Evolutionary conservation across 2,888 invertebrate species (phyloP).

Genomic region (Diplazon laetatorius): DNA sequence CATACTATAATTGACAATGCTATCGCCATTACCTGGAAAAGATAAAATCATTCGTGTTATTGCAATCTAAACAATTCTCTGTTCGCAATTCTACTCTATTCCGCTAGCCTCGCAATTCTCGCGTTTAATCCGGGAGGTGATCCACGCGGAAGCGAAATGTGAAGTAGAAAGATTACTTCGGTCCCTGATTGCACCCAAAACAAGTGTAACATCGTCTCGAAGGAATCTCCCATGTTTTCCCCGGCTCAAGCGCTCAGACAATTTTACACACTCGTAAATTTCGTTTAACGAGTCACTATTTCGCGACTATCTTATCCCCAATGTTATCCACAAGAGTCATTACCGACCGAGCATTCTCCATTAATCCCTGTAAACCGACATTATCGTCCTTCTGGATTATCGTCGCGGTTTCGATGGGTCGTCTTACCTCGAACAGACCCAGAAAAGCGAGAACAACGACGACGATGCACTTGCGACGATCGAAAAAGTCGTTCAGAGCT

Average conservation of each 20-base stretch:
- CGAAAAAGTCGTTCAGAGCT: conserved; percentile 37
- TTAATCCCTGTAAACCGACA: not conserved
- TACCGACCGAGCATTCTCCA: not conserved
- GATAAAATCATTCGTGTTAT: not conserved
- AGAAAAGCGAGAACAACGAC: conserved; percentile 35
- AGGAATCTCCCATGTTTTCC: not conserved
- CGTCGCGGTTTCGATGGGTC: not conserved
- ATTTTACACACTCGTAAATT: not conserved
- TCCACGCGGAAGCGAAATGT: no score
- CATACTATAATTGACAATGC: conserved; percentile 30
- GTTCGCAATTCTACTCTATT: no score
- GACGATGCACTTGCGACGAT: conserved; percentile 34
- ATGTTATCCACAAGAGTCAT: conserved; percentile 6
- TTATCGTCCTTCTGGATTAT: not conserved
- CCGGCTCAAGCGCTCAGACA: not conserved
- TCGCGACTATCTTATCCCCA: not conserved
- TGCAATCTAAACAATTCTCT: not conserved
- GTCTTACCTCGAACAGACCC: conserved; percentile 49
- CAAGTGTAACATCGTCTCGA: not conserved
- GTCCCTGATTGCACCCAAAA: no score
- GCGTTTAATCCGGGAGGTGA: no score
- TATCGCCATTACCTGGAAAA: conserved; percentile 46
- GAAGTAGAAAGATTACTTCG: no score
- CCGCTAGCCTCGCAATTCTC: no score
- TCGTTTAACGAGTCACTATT: not conserved